A percentile compares a stretch with the other conserved stretches of the same genome.
Conservation (phyloP, 2,113 vertebrate species). For the Colius striatus region DNA sequence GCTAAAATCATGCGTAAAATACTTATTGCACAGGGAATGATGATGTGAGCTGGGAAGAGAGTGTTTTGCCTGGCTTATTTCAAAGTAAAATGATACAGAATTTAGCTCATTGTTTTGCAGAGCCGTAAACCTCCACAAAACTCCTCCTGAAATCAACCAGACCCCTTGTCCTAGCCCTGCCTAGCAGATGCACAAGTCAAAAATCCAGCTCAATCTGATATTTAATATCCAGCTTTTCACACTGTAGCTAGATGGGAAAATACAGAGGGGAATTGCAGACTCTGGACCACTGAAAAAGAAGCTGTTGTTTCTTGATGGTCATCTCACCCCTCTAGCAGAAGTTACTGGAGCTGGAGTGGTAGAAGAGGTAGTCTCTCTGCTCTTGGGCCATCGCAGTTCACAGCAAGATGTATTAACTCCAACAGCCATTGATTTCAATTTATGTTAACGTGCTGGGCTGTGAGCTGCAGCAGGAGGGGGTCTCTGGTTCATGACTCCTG, state of each 20-base stretch:
- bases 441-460: not conserved
- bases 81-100: constrained; percentile 22
- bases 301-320: not conserved
- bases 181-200: not conserved
- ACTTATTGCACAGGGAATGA: not conserved
- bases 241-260: not conserved
- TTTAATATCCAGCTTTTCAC: not conserved
- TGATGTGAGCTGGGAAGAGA: not conserved
- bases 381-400: not conserved
- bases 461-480: not conserved
- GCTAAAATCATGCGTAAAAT: constrained; percentile 23
- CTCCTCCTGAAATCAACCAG: constrained; percentile 20
- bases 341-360: not conserved
- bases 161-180: not conserved
- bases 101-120: constrained; percentile 2
- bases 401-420: not conserved
- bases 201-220: not conserved
- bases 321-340: not conserved
- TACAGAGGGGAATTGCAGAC: not conserved
- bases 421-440: constrained; percentile 19
- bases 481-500: not conserved
- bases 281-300: not conserved
- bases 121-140: not conserved
- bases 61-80: constrained; percentile 40
- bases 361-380: not conserved